Base-by-base conservation (phyloP, 2,113 vertebrate genomes). In the Melanerpes aurifrons region DNA sequence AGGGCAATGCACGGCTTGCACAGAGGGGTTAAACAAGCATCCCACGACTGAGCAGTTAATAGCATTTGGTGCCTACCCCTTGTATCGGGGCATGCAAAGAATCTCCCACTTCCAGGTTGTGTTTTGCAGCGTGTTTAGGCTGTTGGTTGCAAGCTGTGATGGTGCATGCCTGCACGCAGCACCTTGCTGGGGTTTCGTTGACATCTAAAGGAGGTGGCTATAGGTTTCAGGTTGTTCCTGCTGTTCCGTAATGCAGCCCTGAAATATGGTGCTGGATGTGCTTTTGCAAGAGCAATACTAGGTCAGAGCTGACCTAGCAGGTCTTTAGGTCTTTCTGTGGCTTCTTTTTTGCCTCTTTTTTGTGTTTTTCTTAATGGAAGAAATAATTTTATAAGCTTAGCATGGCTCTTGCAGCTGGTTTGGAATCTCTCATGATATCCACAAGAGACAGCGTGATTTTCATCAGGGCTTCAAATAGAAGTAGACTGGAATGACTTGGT, bases 31-130 rank as follows among this genome's bases (percentile, higher is more conserved):
- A 59, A 83, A 83, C 85, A 50, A 84, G 91, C 66, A 32, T 90
- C 93, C 88, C 74, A 15, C 70, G 91, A 63, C 95, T 28, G 82
- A 93, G 86, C 76, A 75, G 82, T 86, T 90, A 26, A 59, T 85
- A 88, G 87, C 82, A 28, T 92, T 93, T 86, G 73, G 67, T 88
- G 77, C 70, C 56, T 93, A 22, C 40, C n/a, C 35, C 67, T 78
- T 59, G 40, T 78, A 1, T 67, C 5, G 4, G 80, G 63, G 58
- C 45, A 1, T 14, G 71, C 69, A 78, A 86, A 94, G 87, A 16
- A 12, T 50, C 61, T 74, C 79, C 87, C 9, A 2, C 35, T 54
- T 64, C 25, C 68, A 80, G 71, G 48, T 7, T 74, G 92, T 26
- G 1, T 76, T 83, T 47, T 77, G 20, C 21, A 6, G 35, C 0